phyloP scores from a whole-genome alignment of 2,113 vertebrate genomes.

The Alexandromys fortis region DNA sequence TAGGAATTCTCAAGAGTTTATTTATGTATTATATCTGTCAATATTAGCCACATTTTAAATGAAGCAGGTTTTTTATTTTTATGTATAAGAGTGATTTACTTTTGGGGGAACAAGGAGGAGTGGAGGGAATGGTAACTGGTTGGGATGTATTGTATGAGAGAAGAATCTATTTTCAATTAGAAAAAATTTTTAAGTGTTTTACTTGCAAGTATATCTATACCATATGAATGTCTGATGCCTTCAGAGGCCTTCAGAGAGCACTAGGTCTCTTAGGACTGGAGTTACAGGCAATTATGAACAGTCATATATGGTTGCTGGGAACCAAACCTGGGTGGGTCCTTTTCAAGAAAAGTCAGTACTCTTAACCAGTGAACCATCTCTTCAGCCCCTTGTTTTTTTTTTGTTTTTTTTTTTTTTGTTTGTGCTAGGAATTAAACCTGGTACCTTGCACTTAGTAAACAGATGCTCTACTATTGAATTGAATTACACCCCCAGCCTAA shows the following conservation, averaged over 20 bases:
- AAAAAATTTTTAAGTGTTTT: not conserved
- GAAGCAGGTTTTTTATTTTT: not conserved
- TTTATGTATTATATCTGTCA: slow-evolving; percentile 9
- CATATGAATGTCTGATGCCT: not conserved
- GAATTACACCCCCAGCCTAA: not conserved
- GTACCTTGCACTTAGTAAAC: not conserved
- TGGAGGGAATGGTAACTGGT: not conserved
- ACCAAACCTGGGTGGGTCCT: not conserved
- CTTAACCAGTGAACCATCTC: not conserved
- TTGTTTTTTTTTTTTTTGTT: not conserved
- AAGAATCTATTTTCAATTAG: not conserved
- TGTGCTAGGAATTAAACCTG: not conserved
- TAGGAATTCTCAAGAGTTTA: not conserved
- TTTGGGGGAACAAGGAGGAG: not conserved
- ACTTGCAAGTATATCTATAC: not conserved
- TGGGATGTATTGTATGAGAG: not conserved
- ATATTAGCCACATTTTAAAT: slow-evolving; percentile 54
- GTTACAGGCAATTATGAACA: not conserved
- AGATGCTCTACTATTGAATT: not conserved
- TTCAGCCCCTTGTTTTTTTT: not conserved
- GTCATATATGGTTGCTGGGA: not conserved
- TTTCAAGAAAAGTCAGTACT: not conserved
- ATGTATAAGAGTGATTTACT: not conserved
- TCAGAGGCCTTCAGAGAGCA: not conserved
- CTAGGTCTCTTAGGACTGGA: not conserved